Conservation (phyloP, 2,888 invertebrate species). For the Agapostemon virescens region DNA sequence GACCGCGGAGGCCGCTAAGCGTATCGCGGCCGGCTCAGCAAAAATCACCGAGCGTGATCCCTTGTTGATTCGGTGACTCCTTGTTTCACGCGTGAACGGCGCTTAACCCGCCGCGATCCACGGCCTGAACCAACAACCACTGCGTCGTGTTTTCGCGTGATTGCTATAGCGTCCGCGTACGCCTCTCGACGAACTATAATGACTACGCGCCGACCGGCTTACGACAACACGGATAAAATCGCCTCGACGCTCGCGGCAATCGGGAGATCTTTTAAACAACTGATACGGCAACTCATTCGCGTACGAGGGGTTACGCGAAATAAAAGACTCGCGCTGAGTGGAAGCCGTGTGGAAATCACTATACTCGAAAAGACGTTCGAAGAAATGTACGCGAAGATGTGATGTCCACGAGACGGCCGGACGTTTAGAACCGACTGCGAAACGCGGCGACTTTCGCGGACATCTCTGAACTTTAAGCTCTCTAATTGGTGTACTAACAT, state of each 20-base stretch:
- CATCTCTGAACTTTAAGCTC: too few relatives aligned
- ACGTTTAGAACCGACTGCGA: too few relatives aligned
- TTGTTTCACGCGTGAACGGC: constrained; percentile 27
- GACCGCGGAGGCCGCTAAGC: constrained; percentile 5
- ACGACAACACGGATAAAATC: constrained; percentile 14
- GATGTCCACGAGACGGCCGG: too few relatives aligned
- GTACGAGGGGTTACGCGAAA: too few relatives aligned
- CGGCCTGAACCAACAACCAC: constrained; percentile 22
- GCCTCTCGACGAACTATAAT: background rate
- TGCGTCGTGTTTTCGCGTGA: constrained; percentile 21
- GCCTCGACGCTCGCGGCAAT: constrained; percentile 2
- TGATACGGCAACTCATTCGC: background rate
- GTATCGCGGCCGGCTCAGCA: constrained; percentile 3
- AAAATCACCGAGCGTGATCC: constrained; percentile 15
- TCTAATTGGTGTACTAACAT: too few relatives aligned
- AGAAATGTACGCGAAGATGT: too few relatives aligned
- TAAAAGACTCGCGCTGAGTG: too few relatives aligned
- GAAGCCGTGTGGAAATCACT: too few relatives aligned
- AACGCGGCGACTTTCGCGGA: too few relatives aligned
- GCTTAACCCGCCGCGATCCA: constrained; percentile 17
- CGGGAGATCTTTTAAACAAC: background rate
- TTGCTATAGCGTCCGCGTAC: constrained; percentile 2
- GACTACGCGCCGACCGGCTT: constrained; percentile 12
- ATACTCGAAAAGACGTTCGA: too few relatives aligned
- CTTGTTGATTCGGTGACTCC: constrained; percentile 16